Evolutionary conservation across 1,140 invertebrate species (phyloP), one percentile per base, ranked within the genome.

Genomic region (Formica selysi): DNA sequence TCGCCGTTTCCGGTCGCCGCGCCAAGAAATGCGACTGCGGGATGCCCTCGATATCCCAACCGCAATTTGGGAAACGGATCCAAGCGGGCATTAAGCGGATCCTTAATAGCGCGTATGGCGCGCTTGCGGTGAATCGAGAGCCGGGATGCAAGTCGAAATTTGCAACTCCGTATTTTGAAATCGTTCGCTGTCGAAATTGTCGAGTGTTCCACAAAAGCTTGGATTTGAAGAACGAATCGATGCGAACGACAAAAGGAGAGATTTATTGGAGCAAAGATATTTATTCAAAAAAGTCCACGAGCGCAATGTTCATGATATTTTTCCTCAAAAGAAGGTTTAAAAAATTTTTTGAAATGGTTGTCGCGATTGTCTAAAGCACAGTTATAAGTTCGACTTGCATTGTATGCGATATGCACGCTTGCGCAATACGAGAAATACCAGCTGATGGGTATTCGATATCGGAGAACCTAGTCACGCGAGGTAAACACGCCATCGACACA

Each of bases 381-480:
- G 76, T 85, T 80, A 76, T 65, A 87, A 78, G 80, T 81, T 36
- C 38, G 54, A 48, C 29, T 86, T 51, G 48, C 84, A 86, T 87
- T 87, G 89, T 65, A 78, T 48, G 68, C 79, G 76, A 73, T 87
- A 89, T 80, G 74, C 80, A 90, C 85, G 73, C 86, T 90, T 86
- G 89, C 76, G 89, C 90, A 91, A 91, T 88, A 88, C 83, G 74
- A 85, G 79, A 90, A 91, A 88, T 68, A 86, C 29, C 78, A 90
- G 51, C 73, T 86, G 89, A 90, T 90, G 89, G 86, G 48, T 44
- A 90, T 51, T 87, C 88, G 89, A 90, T 90, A 90, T 90, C 89
- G 61, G 19, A 64, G 81, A 86, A 87, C 87, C 88, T 86, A 76
- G 89, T 90, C 89, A 90, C 89, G 89, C 89, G 88, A 90, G 64